phyloP scores from a whole-genome alignment of 2,888 invertebrate species.

The Coronaproctus castanopsis region DNA sequence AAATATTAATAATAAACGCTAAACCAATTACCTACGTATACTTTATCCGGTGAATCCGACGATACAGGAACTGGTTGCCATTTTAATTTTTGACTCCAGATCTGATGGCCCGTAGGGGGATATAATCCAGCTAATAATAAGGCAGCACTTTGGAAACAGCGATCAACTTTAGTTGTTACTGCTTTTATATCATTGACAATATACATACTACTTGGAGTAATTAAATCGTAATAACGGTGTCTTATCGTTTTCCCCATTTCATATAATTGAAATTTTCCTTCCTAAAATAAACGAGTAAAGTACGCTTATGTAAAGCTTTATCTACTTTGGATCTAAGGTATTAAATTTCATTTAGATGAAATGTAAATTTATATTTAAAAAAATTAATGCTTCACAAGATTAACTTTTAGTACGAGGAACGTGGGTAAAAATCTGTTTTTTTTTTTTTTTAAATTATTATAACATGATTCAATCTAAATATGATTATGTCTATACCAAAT shows the following conservation, averaged over 20 bases:
- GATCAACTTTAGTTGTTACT: slow-evolving; percentile 15
- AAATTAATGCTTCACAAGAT: too few species aligned
- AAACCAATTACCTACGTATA: neutral
- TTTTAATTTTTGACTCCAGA: slow-evolving; percentile 37
- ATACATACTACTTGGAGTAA: slow-evolving; percentile 21
- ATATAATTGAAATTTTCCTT: slow-evolving; percentile 54
- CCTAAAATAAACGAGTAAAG: too few species aligned
- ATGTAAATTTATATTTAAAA: too few species aligned
- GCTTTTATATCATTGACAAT: slow-evolving; percentile 9
- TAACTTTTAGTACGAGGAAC: too few species aligned
- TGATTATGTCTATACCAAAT: too few species aligned
- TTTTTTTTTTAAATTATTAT: too few species aligned
- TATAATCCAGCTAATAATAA: slow-evolving; percentile 35
- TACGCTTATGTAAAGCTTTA: too few species aligned
- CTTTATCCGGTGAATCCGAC: slow-evolving; percentile 1
- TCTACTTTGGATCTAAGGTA: too few species aligned
- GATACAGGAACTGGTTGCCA: slow-evolving; percentile 70
- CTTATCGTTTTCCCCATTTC: slow-evolving; percentile 54
- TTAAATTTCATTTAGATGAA: too few species aligned
- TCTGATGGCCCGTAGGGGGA: slow-evolving; percentile 36
- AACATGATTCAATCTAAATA: too few species aligned
- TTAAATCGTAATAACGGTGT: slow-evolving; percentile 41
- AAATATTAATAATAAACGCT: neutral
- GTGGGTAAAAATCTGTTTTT: too few species aligned
- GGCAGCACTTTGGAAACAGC: slow-evolving; percentile 17